Conservation (phyloP, 1,140 invertebrate species). For the Batillaria attramentaria region DNA sequence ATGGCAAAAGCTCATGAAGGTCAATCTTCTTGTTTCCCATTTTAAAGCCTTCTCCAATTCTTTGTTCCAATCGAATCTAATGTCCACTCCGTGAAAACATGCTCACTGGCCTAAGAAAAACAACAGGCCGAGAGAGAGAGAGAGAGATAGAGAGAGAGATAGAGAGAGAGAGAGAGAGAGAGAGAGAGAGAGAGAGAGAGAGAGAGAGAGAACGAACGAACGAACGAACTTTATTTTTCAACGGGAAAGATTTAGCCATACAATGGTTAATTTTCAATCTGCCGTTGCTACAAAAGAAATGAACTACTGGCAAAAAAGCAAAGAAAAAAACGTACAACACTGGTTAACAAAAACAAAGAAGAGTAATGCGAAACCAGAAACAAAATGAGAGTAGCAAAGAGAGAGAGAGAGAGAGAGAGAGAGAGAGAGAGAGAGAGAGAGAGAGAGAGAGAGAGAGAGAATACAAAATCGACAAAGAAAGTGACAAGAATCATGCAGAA, state of each 20-base stretch:
- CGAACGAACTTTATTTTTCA: not conserved
- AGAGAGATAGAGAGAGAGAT: too few species aligned
- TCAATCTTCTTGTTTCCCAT: too few species aligned
- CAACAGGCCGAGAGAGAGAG: too few species aligned
- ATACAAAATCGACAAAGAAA: too few species aligned
- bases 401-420: not conserved
- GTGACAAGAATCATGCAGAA: not conserved
- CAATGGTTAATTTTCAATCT: too few species aligned
- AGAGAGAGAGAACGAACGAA: not conserved
- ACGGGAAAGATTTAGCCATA: not conserved
- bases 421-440: constrained; percentile 11
- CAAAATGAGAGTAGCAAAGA: not conserved
- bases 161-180: too few species aligned
- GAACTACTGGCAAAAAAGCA: not conserved
- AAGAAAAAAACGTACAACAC: not conserved
- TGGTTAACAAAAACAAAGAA: not conserved
- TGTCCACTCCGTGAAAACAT: too few species aligned
- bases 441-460: constrained; percentile 6
- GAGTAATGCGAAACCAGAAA: not conserved
- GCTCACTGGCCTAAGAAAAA: too few species aligned
- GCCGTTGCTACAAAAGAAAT: not conserved
- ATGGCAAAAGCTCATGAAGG: too few species aligned
- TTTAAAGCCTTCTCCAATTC: too few species aligned
- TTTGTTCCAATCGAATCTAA: too few species aligned
- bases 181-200: too few species aligned